Evolutionary conservation across 1,140 invertebrate genomes (phyloP), one percentile per base, ranked within the genome.

Genomic region (Battus philenor): DNA sequence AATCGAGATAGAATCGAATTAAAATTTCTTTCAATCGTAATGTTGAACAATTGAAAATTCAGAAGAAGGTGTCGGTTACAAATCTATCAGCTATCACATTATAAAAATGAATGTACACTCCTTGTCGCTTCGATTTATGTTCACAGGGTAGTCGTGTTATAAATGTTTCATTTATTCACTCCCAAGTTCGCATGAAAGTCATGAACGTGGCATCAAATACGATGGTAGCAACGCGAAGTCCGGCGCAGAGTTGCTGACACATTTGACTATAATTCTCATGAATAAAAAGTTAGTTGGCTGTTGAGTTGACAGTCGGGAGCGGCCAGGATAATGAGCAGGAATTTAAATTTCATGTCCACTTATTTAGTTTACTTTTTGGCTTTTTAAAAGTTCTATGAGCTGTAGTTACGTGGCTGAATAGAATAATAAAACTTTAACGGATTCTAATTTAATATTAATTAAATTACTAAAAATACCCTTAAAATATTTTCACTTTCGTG

Each of bases 261-360:
- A 67, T 65, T 65, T 56, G 54, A 59, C 57, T 62, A 67, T 66
- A 68, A 63, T 68, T 66, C 56, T 64, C 57, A 68, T 70, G 62
- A 72, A 69, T 75, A 72, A 68, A 58, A 68, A 66, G 58, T 56
- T 47, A 61, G 49, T 58, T 61, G 67, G 54, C 62, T 51, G 61
- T 43, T 31, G 32, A 48, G 52, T 54, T 66, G 64, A 68, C 72
- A 68, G 54, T 63, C 64, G 52, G 62, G 48, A 59, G 65, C 58
- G 38, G 41, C 39, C 54, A 47, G 43, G 53, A 70, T 76, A 67
- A 68, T 72, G 59, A 60, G 55, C 20, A 47, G 31, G 49, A 59
- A 70, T 75, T 72, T 64, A 72, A 60, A 68, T 67, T 62, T 59
- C 50, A 54, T 54, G 53, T 55, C 52, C 50, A 55, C 43, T 44